These are phyloP conservation scores for Setophaga kirtlandii DNA, from an alignment of 2,113 vertebrate species.

Conservation along the genomic window DNA sequence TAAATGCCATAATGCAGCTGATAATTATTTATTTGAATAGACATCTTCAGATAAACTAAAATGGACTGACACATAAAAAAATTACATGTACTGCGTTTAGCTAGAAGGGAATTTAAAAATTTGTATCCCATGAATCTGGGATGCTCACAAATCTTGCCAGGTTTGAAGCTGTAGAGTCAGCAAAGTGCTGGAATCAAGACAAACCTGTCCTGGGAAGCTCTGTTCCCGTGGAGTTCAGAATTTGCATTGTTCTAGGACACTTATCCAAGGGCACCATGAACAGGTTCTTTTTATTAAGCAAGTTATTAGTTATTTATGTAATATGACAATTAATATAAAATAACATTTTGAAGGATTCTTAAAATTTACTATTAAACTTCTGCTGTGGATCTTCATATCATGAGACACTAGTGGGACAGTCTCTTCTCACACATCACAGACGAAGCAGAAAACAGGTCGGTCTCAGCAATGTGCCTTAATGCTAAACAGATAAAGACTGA, in stretches of 20 bases:
- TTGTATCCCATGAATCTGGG: not conserved
- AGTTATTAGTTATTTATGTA: not conserved
- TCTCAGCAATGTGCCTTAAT: not conserved
- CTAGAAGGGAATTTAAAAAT: not conserved
- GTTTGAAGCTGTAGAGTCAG: not conserved
- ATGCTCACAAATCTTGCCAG: not conserved
- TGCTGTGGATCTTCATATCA: not conserved
- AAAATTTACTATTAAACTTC: not conserved
- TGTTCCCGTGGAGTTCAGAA: not conserved
- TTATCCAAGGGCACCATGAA: not conserved
- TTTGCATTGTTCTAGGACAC: not conserved
- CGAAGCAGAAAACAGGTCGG: not conserved
- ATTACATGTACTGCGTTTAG: not conserved
- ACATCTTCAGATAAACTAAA: not conserved
- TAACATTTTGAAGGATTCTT: not conserved
- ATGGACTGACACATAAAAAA: not conserved
- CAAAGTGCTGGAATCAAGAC: not conserved
- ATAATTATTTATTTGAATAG: not conserved
- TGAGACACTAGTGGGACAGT: not conserved
- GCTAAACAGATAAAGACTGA: not conserved
- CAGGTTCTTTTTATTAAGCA: not conserved
- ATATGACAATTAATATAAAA: not conserved
- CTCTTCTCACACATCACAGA: not conserved
- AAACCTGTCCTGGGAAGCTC: not conserved
- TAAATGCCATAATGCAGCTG: not conserved